Evolutionary conservation across 2,113 vertebrate species (phyloP).

Genomic region (Gorsachius goisagi): DNA sequence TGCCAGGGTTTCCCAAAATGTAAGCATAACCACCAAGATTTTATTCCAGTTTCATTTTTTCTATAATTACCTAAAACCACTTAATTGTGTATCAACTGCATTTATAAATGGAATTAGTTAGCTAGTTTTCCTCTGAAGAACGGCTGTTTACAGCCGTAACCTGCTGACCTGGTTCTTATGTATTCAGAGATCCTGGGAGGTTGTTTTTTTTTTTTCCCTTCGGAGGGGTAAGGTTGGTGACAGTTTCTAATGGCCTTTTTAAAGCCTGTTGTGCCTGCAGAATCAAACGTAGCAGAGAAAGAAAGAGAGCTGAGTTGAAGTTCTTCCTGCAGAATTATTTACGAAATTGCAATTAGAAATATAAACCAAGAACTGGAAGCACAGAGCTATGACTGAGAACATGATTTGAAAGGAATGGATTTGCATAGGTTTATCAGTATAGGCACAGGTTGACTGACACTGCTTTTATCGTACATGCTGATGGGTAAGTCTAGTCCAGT

Average conservation of each 20-base stretch:
- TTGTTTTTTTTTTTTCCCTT: not conserved
- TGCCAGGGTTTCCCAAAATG: not conserved
- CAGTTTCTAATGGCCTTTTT: not conserved
- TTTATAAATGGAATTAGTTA: not conserved
- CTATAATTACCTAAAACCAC: not conserved
- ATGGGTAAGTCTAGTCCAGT: not conserved
- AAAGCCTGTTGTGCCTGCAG: not conserved
- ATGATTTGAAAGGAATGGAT: not conserved
- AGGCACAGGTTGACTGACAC: not conserved
- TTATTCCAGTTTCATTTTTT: not conserved
- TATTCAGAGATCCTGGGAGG: not conserved
- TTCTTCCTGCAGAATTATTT: not conserved
- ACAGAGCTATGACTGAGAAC: not conserved
- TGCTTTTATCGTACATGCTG: not conserved
- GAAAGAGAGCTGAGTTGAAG: not conserved
- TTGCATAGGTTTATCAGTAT: not conserved
- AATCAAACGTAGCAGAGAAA: not conserved
- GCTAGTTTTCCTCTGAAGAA: not conserved
- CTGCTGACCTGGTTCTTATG: not conserved
- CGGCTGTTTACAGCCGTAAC: not conserved
- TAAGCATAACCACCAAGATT: not conserved
- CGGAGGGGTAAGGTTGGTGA: not conserved
- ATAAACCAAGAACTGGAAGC: not conserved
- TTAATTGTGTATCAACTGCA: not conserved
- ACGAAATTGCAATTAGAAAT: not conserved